phyloP scores from a whole-genome alignment of 2,113 vertebrate species.

The Oncorhynchus tshawytscha region DNA sequence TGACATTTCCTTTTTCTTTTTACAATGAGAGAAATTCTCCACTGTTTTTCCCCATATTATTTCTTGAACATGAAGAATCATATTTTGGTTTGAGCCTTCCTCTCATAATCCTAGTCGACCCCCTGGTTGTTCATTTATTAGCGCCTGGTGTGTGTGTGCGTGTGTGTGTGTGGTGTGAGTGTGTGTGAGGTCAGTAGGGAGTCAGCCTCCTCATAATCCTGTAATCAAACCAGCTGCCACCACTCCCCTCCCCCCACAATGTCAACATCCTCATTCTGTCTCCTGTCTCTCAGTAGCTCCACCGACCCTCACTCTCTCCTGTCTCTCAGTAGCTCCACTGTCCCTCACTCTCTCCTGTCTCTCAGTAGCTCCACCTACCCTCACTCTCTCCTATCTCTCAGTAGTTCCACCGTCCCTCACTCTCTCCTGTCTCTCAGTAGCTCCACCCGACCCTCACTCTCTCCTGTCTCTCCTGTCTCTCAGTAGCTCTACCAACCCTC shows the following conservation, averaged over 20 bases:
- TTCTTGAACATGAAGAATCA: not conserved
- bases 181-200: constrained; percentile 68
- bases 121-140: constrained; percentile 47
- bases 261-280: not conserved
- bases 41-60: not conserved
- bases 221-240: constrained; percentile 78
- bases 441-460: too few relatives aligned
- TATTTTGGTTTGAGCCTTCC: not conserved
- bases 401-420: too few relatives aligned
- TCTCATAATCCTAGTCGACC: constrained; percentile 21
- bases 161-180: constrained; percentile 36
- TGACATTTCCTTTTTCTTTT: not conserved
- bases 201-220: constrained; percentile 71
- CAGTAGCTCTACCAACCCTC: too few relatives aligned
- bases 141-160: constrained; percentile 12
- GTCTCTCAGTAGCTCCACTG: too few relatives aligned
- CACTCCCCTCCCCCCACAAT: constrained; percentile 53
- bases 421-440: too few relatives aligned
- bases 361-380: too few relatives aligned
- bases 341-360: too few relatives aligned
- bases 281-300: constrained; percentile 14
- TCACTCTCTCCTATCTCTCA: too few relatives aligned
- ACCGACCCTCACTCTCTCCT: too few relatives aligned
- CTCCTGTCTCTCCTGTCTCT: too few relatives aligned
- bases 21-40: not conserved